Conservation (phyloP, 2,797 vertebrate genomes). For the Lagorchestes hirsutus region DNA sequence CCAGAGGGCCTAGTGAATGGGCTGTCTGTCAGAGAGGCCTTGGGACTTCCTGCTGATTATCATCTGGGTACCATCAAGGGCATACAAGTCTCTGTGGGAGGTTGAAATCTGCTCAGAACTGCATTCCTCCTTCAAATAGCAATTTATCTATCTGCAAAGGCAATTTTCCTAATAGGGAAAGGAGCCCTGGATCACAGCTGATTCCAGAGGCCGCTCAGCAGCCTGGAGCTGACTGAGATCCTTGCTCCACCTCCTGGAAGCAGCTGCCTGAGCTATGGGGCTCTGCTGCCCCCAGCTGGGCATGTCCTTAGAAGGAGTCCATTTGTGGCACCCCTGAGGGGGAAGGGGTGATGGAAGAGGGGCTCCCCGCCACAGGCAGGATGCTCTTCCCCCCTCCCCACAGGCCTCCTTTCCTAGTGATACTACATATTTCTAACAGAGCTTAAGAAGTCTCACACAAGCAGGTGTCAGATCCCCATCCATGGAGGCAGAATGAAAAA, state of each 20-base stretch:
- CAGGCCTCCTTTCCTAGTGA: background rate
- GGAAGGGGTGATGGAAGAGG: background rate
- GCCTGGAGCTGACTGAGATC: background rate
- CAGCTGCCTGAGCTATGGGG: background rate
- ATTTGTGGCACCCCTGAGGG: background rate
- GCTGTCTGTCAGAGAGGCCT: background rate
- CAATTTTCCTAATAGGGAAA: background rate
- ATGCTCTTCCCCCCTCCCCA: background rate
- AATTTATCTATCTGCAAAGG: background rate
- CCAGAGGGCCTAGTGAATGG: background rate
- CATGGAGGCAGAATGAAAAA: background rate
- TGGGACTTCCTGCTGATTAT: background rate
- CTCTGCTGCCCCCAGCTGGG: conserved; percentile 1
- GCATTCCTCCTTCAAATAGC: background rate
- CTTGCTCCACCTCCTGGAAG: background rate
- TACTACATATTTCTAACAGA: background rate
- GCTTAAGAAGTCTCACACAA: background rate
- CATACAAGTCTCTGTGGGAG: background rate
- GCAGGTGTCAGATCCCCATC: background rate
- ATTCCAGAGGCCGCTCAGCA: background rate
- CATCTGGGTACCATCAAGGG: background rate
- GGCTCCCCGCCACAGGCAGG: background rate
- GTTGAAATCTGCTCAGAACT: background rate
- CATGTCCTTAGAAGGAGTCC: background rate
- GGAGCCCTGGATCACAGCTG: background rate